Evolutionary conservation across 2,797 vertebrate genomes (phyloP), one percentile per base, ranked within the genome.

Genomic region (Platyrinchus mystaceus): DNA sequence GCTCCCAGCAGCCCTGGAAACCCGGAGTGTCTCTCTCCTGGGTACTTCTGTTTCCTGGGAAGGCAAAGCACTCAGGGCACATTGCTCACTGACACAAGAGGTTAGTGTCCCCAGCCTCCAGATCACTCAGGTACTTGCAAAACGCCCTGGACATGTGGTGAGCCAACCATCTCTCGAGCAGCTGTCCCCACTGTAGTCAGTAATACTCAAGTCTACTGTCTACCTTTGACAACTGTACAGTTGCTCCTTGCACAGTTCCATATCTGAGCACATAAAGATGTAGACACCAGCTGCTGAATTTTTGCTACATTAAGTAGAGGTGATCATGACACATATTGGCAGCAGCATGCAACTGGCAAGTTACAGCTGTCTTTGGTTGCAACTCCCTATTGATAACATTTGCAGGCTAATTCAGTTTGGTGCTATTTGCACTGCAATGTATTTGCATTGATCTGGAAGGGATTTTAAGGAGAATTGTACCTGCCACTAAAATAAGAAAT

Each of bases 241-340:
- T 3, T 68, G 41, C 44, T 84, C 30, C 44, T 56, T n/a, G 20
- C 11, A 15, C 7, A n/a, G 26, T 77, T 82, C 32, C 1, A 5
- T 34, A 53, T 73, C 30, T 13, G 53, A 68, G 22, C 32, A 32
- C 1, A 0, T 34, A 58, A 68, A 85, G 60, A 77, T 53, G 30
- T 20, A 79, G 63, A 55, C 70, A 83, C 41, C 88, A 92, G 68
- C 71, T 89, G 84, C 68, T 91, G 64, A 83, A 64, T 70, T 82
- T 85, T 93, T 95, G 37, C 64, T 53, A 9, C 78, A 58, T 80
- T 83, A 66, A 75, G 68, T 66, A 75, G 37, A 0, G 19, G 30
- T 64, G 62, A 81, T 66, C 53, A 9, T 55, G 83, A 66, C 44
- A 87, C 47, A 70, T 71, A 74, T 28, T 74, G 85, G 64, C 62